phyloP scores from a whole-genome alignment of 2,797 vertebrate species.

The Sebastes minor region DNA sequence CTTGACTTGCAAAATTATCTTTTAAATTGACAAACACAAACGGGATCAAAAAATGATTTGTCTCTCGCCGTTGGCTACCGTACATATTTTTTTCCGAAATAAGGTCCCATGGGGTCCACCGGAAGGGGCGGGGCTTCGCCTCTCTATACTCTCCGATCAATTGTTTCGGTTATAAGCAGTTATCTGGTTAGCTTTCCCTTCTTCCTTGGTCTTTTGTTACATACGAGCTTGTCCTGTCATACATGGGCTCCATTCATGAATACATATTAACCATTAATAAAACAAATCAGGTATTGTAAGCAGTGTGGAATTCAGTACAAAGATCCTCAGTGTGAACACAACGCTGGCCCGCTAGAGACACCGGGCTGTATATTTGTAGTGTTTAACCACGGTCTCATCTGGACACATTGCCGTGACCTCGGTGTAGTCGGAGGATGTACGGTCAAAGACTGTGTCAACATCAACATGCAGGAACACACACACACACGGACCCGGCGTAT shows the following conservation, averaged over 20 bases:
- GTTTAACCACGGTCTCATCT: not conserved
- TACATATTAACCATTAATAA: not conserved
- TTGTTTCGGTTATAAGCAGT: not conserved
- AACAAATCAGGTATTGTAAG: not conserved
- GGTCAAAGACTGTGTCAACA: constrained; percentile 34
- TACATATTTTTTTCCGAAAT: too few species aligned
- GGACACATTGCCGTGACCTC: constrained; percentile 37
- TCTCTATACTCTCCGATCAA: not conserved
- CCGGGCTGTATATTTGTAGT: not conserved
- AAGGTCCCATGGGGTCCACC: too few species aligned
- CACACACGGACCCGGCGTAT: not conserved
- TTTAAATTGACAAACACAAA: too few species aligned
- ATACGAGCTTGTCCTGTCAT: not conserved
- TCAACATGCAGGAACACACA: constrained; percentile 25
- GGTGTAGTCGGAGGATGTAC: constrained; percentile 24
- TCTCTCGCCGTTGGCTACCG: too few species aligned
- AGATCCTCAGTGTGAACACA: not conserved
- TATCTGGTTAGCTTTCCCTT: not conserved
- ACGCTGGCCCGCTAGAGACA: not conserved
- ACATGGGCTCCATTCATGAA: not conserved
- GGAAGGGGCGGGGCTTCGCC: too few species aligned
- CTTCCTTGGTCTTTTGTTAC: not conserved
- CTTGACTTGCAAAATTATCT: too few species aligned
- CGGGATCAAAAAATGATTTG: too few species aligned
- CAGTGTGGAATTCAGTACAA: not conserved